Percentiles rank a stretch among this genome's conserved stretches.
phyloP scores from a whole-genome alignment of 2,113 vertebrate genomes.

The Crotalus helleri region DNA sequence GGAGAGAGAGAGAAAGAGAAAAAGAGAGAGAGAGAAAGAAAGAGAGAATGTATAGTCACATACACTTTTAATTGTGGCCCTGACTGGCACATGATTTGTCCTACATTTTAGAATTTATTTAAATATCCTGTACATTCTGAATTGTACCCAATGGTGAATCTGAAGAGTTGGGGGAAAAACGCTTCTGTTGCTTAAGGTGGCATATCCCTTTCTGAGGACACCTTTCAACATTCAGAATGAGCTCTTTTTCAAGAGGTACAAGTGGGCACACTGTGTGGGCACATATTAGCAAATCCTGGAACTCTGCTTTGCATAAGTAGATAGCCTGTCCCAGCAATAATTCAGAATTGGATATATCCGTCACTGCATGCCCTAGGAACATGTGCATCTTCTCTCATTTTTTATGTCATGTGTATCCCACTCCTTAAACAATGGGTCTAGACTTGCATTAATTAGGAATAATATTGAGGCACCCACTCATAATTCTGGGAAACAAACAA shows the following conservation, averaged over 20 bases:
- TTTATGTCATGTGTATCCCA: neutral
- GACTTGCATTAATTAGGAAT: neutral
- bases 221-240: neutral
- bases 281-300: neutral
- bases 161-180: neutral
- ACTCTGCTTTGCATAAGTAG: neutral
- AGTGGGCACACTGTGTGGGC: neutral
- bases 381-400: neutral
- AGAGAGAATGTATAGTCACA: neutral
- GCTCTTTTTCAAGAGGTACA: neutral
- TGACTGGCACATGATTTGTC: neutral
- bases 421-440: neutral
- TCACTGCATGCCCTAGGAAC: neutral
- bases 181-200: neutral
- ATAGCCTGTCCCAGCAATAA: neutral
- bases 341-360: neutral
- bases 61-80: neutral
- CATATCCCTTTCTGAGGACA: neutral
- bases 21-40: too few species aligned
- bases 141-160: neutral
- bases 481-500: conserved; percentile 1
- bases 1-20: fast-evolving
- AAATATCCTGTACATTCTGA: neutral
- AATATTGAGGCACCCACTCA: neutral
- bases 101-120: neutral